Evolutionary conservation across 2,797 vertebrate species (phyloP).

Genomic region (Eulemur albifrons): DNA sequence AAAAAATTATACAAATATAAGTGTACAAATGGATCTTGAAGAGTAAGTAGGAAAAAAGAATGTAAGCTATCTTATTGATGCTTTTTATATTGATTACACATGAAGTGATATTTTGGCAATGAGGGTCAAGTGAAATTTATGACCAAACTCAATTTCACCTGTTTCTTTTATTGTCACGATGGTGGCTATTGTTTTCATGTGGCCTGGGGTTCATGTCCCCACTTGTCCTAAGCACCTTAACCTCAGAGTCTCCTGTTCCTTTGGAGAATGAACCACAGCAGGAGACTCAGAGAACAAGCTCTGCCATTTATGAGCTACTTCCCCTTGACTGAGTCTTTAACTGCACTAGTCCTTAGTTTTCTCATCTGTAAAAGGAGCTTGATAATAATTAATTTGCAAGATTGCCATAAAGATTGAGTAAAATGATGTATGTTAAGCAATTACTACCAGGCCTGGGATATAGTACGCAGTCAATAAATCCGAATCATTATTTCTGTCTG

Average conservation of each 20-base stretch:
- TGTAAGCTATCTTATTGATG: not conserved
- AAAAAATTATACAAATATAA: not conserved
- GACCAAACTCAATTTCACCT: not conserved
- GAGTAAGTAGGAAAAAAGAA: not conserved
- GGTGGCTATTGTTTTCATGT: not conserved
- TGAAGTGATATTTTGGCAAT: not conserved
- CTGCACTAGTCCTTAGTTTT: not conserved
- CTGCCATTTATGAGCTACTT: not conserved
- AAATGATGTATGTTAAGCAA: not conserved
- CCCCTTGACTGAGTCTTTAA: not conserved
- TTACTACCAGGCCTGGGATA: not conserved
- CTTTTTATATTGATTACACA: not conserved
- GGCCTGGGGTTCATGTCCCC: not conserved
- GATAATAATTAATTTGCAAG: not conserved
- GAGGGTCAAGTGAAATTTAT: not conserved
- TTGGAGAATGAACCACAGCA: not conserved
- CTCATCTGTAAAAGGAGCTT: not conserved
- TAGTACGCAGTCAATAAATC: not conserved
- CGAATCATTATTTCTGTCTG: not conserved
- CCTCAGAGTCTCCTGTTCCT: not conserved
- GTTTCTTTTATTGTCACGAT: not conserved
- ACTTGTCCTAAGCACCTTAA: not conserved
- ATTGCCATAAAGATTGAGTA: not conserved
- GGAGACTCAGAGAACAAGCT: not conserved
- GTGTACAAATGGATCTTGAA: not conserved